phyloP scores from a whole-genome alignment of 2,797 vertebrate species.

The Coregonus suidteri region DNA sequence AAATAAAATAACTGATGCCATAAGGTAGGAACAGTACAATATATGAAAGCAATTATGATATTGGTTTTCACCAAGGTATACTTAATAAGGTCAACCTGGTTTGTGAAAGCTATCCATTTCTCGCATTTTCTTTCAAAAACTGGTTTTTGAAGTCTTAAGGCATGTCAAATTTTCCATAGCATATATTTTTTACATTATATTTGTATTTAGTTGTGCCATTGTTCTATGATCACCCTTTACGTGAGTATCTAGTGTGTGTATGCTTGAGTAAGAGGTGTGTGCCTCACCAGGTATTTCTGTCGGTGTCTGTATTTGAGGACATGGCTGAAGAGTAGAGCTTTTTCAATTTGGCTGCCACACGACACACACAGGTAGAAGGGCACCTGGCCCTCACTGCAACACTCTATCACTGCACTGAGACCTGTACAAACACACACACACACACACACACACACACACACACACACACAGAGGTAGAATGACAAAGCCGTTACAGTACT shows the following conservation, averaged over 20 bases:
- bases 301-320: conserved; percentile 34
- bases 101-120: too few relatives aligned
- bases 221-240: not conserved
- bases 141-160: too few relatives aligned
- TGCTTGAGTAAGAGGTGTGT: not conserved
- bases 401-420: conserved; percentile 35
- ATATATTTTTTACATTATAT: too few relatives aligned
- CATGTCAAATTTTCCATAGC: too few relatives aligned
- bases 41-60: too few relatives aligned
- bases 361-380: conserved; percentile 44
- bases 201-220: not conserved
- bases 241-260: not conserved
- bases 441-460: not conserved
- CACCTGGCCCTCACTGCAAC: conserved; percentile 29
- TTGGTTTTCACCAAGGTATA: too few relatives aligned
- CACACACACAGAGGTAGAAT: too few relatives aligned
- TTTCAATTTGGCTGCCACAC: conserved; percentile 30
- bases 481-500: not conserved
- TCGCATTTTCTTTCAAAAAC: too few relatives aligned
- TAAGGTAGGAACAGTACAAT: too few relatives aligned
- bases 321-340: conserved; percentile 23
- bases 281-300: conserved; percentile 34
- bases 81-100: too few relatives aligned
- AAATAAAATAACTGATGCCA: too few relatives aligned
- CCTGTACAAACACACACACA: conserved; percentile 16